phyloP scores from a whole-genome alignment of 2,113 vertebrate species.

The Ophthalmolycus amberensis region DNA sequence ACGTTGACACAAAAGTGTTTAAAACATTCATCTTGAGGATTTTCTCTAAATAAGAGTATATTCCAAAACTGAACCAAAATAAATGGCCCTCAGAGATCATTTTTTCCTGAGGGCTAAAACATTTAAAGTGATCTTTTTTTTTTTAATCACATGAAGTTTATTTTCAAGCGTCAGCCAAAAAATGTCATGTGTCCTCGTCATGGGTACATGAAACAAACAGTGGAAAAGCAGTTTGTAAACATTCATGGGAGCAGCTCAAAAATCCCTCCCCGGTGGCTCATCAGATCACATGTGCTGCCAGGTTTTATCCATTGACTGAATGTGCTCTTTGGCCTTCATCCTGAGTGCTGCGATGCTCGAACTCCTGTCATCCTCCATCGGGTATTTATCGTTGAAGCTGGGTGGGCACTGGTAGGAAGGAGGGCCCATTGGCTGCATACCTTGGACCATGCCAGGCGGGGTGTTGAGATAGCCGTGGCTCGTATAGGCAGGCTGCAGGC shows the following conservation, averaged over 20 bases:
- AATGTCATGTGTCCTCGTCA: slow-evolving; percentile 20
- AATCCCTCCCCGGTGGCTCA: slow-evolving; percentile 8
- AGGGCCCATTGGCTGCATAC: slow-evolving; percentile 89
- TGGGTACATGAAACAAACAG: slow-evolving; percentile 31
- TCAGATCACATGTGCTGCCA: slow-evolving; percentile 91
- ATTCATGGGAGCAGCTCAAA: slow-evolving; percentile 46
- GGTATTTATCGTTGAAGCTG: slow-evolving; percentile 90
- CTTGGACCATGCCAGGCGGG: slow-evolving; percentile 84
- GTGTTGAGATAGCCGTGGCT: slow-evolving; percentile 87
- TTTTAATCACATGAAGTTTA: slow-evolving; percentile 21
- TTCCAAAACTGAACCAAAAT: slow-evolving; percentile 16
- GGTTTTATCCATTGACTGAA: slow-evolving; percentile 93
- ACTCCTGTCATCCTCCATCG: slow-evolving; percentile 89
- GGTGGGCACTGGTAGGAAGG: slow-evolving; percentile 88
- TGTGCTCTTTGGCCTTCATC: slow-evolving; percentile 95
- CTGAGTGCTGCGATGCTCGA: slow-evolving; percentile 91
- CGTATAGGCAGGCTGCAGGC: slow-evolving; percentile 86
- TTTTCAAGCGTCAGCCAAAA: slow-evolving; percentile 13
- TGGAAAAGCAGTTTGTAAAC: slow-evolving; percentile 68
- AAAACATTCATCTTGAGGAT: slow-evolving; percentile 12
- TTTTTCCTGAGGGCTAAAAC: background rate
- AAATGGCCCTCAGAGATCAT: background rate
- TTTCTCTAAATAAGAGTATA: slow-evolving; percentile 10
- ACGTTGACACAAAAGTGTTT: background rate
- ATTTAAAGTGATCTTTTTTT: slow-evolving; percentile 1